Evolutionary conservation across 2,797 vertebrate species (phyloP), one percentile per base, ranked within the genome.

Genomic region (Syngnathus rostellatus): DNA sequence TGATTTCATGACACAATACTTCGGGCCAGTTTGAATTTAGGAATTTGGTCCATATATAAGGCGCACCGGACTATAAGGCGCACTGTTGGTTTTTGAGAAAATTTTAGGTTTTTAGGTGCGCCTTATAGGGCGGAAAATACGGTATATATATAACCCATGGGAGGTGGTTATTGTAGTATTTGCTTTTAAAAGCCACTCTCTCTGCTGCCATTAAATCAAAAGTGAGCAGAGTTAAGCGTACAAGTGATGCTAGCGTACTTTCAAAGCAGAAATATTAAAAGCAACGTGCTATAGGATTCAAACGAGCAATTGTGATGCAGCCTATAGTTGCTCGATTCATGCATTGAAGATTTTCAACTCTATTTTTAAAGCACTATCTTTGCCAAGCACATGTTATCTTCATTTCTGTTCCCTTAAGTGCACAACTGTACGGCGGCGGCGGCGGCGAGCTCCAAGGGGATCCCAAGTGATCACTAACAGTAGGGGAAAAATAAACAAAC

Each of bases 141-240:
- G n/a, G n/a, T n/a, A 31, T 3, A 31, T 31, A 31, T 4, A 50
- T 80, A 79, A 67, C 80, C 73, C 62, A 50, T 1, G 70, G 71
- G 76, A 79, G 71, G n/a, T 54, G 31, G 67, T 63, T 75, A 72
- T 77, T 57, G 63, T 77, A 77, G 80, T 68, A 83, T 84, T 74
- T 83, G 71, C 68, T 80, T 81, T 79, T 72, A 80, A 80, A 74
- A 71, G 63, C 63, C 40, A 37, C 37, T 21, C 50, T 63, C 50
- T 11, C 63, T 73, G 64, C 43, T 60, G 60, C 64, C 65, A 77
- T 75, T 79, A 73, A 76, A 80, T 45, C 60, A 63, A 58, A 66
- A 66, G 66, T 50, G 62, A 60, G 21, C 63, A 45, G 31, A 38
- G 23, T 50, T 39, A 64, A 40, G 48, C 31, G 51, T 10, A 64